Conservation (phyloP, 2,888 invertebrate genomes). For the Phaedon cochleariae region DNA sequence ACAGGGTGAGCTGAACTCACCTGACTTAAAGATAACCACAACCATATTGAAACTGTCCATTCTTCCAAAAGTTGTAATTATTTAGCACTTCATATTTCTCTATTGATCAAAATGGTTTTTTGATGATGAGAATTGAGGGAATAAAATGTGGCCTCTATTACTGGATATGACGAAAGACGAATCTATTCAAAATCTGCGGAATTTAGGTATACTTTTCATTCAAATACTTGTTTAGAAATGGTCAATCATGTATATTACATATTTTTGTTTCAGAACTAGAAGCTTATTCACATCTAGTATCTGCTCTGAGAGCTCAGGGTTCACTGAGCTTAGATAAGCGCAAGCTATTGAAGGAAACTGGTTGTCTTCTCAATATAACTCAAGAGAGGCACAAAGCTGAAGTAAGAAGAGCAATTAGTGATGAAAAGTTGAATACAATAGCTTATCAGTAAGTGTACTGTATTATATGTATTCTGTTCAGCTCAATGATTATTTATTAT, state of each 20-base stretch:
- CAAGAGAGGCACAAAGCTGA: constrained; percentile 92
- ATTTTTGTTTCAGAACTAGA: constrained; percentile 75
- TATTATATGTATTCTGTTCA: not conserved
- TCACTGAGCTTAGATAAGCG: constrained; percentile 84
- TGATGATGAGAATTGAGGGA: constrained; percentile 24
- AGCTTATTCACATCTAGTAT: constrained; percentile 89
- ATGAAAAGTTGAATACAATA: constrained; percentile 87
- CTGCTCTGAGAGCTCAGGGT: constrained; percentile 92
- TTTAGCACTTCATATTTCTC: not conserved
- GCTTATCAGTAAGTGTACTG: constrained; percentile 81
- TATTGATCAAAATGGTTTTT: constrained; percentile 39
- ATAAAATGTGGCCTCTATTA: constrained; percentile 74
- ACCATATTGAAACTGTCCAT: too few species aligned
- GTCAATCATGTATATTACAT: not conserved
- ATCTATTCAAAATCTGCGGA: constrained; percentile 85
- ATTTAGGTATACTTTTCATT: constrained; percentile 71
- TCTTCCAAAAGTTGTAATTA: too few species aligned
- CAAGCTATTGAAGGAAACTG: constrained; percentile 83
- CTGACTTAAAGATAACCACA: too few species aligned
- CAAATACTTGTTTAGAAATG: constrained; percentile 25
- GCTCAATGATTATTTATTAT: constrained; percentile 27
- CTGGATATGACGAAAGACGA: constrained; percentile 89
- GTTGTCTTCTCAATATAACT: constrained; percentile 84
- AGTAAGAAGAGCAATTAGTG: constrained; percentile 89
- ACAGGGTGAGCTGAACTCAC: too few species aligned